Conservation (phyloP, 2,797 vertebrate species). For the Syngnathus rostellatus region DNA sequence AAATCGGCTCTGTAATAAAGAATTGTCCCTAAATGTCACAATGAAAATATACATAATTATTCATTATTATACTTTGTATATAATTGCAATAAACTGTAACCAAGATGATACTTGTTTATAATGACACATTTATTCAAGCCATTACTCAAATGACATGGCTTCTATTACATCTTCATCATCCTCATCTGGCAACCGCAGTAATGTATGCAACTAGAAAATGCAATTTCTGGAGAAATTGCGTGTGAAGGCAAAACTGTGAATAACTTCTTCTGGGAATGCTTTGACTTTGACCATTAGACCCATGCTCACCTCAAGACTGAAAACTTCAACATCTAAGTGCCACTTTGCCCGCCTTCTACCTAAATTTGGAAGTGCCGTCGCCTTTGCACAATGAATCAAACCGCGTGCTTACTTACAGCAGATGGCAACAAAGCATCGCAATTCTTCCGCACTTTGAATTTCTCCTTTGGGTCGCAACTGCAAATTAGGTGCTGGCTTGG, state of each 20-base stretch:
- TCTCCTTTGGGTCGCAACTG: neutral
- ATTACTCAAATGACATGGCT: neutral
- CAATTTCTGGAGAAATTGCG: too few species aligned
- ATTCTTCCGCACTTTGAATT: neutral
- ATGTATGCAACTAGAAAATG: too few species aligned
- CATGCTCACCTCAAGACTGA: too few species aligned
- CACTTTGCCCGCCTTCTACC: too few species aligned
- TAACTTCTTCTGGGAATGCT: too few species aligned
- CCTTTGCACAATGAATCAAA: neutral
- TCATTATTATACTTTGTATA: slow-evolving; percentile 36
- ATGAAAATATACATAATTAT: slow-evolving; percentile 10
- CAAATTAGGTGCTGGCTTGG: slow-evolving; percentile 13
- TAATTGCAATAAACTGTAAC: slow-evolving; percentile 38
- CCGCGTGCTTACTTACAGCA: slow-evolving; percentile 32
- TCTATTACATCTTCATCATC: neutral
- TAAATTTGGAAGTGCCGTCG: too few species aligned
- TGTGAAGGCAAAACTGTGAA: too few species aligned
- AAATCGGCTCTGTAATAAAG: neutral
- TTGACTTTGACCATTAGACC: too few species aligned
- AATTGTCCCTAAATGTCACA: neutral
- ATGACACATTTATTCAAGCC: neutral
- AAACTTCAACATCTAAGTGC: too few species aligned
- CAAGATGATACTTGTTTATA: slow-evolving; percentile 13
- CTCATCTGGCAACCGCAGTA: neutral
- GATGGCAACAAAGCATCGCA: slow-evolving; percentile 39